Base-by-base conservation (phyloP, 2,113 vertebrate species). In the Plecturocebus donacophilus region DNA sequence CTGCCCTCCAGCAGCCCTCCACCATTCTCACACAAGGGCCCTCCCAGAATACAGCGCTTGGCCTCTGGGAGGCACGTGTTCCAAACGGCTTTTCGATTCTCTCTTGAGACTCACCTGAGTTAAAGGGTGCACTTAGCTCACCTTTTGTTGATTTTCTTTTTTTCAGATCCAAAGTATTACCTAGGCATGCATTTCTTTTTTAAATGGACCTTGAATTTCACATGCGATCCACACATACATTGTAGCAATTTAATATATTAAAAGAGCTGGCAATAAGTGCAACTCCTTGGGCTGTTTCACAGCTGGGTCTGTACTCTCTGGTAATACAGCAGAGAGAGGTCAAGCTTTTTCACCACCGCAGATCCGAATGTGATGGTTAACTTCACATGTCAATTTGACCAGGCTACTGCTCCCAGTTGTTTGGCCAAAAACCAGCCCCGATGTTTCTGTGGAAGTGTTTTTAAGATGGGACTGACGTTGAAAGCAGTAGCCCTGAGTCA, bases 271-370 rank as follows among this genome's bases (percentile, higher is more conserved):
- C 49, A 25, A 6, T 13, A 32, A 45, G 40, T 3, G 19, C 8
- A 32, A 13, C 10, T 52, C 20, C 30, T 35, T 9, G 30, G 56
- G 42, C 42, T 11, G 23, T 64, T 70, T 13, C 45, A 5, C 12
- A 11, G 27, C 2, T 1, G 35, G 42, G 23, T 20, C 52, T 45
- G 6, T 8, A 54, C 85, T 75, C 23, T 8, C 82, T 7, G 38
- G 1, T 56, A 19, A 79, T 1, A 38, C 0, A 2, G 45, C 1
- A 0, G 47, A 85, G 8, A 42, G 61, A 35, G 8, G 23, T 8
- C 14, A 14, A 52, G 12, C 38, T 2, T 8, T 30, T n/a, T 47
- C 42, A 38, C 35, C 5, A 3, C 42, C 2, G 0, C 30, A 52
- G 66, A 19, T 0, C 6, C 5, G 40, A 45, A 12, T 35, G 30